Evolutionary conservation across 2,888 invertebrate species (phyloP), one percentile per base, ranked within the genome.

Genomic region (Alloplasta piceator): DNA sequence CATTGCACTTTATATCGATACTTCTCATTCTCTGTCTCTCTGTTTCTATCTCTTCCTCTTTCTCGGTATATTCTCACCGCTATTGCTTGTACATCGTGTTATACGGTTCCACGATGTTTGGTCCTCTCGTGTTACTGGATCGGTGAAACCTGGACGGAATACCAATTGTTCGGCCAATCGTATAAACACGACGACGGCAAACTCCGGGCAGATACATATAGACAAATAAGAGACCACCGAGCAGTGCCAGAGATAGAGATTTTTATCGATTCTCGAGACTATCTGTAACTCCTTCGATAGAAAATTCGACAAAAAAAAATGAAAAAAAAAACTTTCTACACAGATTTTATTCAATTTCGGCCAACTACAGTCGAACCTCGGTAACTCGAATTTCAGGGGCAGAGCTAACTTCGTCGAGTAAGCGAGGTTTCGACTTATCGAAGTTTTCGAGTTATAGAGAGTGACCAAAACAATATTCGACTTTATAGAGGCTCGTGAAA

Each of bases 101-200:
- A 41, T 39, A 60, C 12, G 14, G 7, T 41, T 60, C 39, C 14
- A 5, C 9, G 14, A 60, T 60, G 60, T 60, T 60, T 41, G 58
- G n/a, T n/a, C 7, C 14, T 14, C 10, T 12, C 16, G 38, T 63
- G 39, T 41, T 43, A 43, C 61, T 46, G 43, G 61, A 16, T 63
- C 43, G 46, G 5, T 16, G 43, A 46, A 72, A n/a, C 55, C 39
- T 5, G 61, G 41, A 52, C 39, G 36, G 61, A 72, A 63, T 63
- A 72, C 12, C 63, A 72, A 72, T 55, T 16, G 72, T 50, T 14
- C 58, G 58, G 41, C 14, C 70, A 60, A 71, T 71, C 70, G 60
- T 38, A 50, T 68, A 46, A 10, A 41, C 7, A 6, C 14, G 16
- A 50, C 68, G 58, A 58, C 6, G 26, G 39, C 38, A 58, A 58